Evolutionary conservation across 2,888 invertebrate genomes (phyloP), one percentile per base, ranked within the genome.

Genomic region (Tenthredo livida): DNA sequence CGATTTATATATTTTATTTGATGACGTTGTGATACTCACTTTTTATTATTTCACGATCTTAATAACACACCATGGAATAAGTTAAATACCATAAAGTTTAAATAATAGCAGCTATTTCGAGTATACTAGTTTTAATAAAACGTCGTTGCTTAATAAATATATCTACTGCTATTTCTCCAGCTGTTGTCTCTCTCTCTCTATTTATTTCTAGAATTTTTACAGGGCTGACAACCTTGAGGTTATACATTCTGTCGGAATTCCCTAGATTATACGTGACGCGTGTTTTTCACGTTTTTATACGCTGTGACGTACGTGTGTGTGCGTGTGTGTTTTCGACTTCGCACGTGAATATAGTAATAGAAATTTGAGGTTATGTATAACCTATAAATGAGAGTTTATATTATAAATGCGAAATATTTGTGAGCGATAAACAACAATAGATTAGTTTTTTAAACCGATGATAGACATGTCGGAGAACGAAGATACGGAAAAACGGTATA

Each of bases 111-210:
- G n/a, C 9, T 25, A 21, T 73, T 73, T 29, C 21, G 33, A 25
- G 5, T 33, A 77, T 17, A 21, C 50, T 29, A n/a, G n/a, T n/a
- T n/a, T 47, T 54, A 21, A 50, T 50, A 77, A 73, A 73, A 54
- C 54, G 54, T 54, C 40, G 73, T 73, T 47, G 77, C 67, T 67
- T 25, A 77, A 77, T 25, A 77, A 77, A 77, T 77, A 77, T 77
- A 77, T 54, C 77, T 77, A 77, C 77, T 77, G 77, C 77, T 77
- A 77, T 77, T 77, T 77, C 75, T n/a, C 67, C 67, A 67, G 67
- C 67, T 67, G 67, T 67, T 67, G 33, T 67, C 67, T 67, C 47
- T 77, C 25, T 50, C 50, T 54, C 77, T 37, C 37, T 37, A 0
- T 37, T 1, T 37, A 7, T 7, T 2, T 2, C 37, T 50, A 29